Conservation (phyloP, 2,797 vertebrate genomes). For the Selene dorsalis region DNA sequence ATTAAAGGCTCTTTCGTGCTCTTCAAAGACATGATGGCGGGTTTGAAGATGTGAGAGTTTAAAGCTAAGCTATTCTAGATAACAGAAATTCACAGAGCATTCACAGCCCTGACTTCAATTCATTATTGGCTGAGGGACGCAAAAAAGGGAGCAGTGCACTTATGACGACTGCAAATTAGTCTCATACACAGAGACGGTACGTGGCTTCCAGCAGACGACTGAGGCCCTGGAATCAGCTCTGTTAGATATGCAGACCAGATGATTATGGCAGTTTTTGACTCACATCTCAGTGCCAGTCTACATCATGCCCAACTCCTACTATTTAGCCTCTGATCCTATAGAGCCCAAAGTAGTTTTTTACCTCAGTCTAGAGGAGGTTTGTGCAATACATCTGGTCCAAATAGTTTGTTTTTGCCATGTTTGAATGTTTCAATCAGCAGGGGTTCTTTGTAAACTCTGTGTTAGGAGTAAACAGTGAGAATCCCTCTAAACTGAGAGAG, state of each 20-base stretch:
- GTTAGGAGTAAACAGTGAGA: not conserved
- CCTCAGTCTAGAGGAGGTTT: not conserved
- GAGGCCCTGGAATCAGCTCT: slow-evolving; percentile 20
- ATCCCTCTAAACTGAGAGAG: not conserved
- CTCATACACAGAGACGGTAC: slow-evolving; percentile 13
- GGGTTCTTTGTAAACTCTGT: not conserved
- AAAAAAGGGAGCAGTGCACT: slow-evolving; percentile 38
- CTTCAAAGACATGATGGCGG: slow-evolving; percentile 27
- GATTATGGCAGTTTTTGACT: slow-evolving; percentile 24
- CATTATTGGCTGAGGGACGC: slow-evolving; percentile 44
- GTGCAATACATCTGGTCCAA: not conserved
- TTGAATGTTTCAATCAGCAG: not conserved
- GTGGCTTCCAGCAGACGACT: slow-evolving; percentile 38
- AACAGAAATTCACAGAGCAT: slow-evolving; percentile 33
- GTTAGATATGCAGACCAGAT: slow-evolving; percentile 35
- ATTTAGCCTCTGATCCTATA: slow-evolving; percentile 9
- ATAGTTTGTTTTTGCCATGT: not conserved
- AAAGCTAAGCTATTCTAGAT: slow-evolving; percentile 27
- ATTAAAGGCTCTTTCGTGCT: slow-evolving; percentile 41
- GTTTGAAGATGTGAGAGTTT: slow-evolving; percentile 23
- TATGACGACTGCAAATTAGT: slow-evolving; percentile 54
- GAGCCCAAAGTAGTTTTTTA: slow-evolving; percentile 1
- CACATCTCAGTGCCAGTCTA: slow-evolving; percentile 28
- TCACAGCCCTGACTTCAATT: slow-evolving; percentile 25
- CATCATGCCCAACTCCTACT: slow-evolving; percentile 25